Base-by-base conservation (phyloP, 2,797 vertebrate species). In the Helostoma temminkii region DNA sequence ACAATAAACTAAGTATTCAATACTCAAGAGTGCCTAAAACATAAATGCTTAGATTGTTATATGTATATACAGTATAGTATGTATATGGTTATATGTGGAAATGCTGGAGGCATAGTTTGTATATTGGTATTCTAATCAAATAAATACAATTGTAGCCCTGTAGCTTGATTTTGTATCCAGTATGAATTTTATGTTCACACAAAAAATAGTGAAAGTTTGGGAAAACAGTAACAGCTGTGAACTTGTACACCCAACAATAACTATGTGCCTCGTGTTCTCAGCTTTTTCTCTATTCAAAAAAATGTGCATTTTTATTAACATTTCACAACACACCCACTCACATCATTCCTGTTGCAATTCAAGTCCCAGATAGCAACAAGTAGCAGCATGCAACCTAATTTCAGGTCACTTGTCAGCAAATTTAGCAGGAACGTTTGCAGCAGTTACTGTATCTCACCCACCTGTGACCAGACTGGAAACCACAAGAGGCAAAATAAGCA, bases 391-490 rank as follows among this genome's bases (percentile, higher is more conserved):
- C 9, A 15, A 66, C 59, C 65, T 71, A 39, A 55, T 81, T 83
- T 76, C 28, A 47, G 60, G 54, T 61, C 73, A 59, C 45, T 45
- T 67, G 49, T 71, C 32, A 11, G 53, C 76, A 67, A 76, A 74
- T 82, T 73, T 61, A 68, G 68, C 50, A 32, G 67, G 67, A 78
- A 69, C 45, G 69, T 57, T 25, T 36, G 55, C 62, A 71, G 39
- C 30, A 68, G 55, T 39, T 7, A 49, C 49, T 54, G 42, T 61
- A 63, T 21, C 50, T 81, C 71, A 83, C 85, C 67, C 87, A 99
- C 98, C 98, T 96, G 98, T 99, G 93, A 99, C 98, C 92, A 99
- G 94, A 91, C 98, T 99, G 89, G 98, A 99, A 86, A 98, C 96
- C 86, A 99, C 96, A 24, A 99, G 94, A 71, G 98, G 98, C 64